phyloP scores from a whole-genome alignment of 2,113 vertebrate genomes.

The Glaucomys volans region DNA sequence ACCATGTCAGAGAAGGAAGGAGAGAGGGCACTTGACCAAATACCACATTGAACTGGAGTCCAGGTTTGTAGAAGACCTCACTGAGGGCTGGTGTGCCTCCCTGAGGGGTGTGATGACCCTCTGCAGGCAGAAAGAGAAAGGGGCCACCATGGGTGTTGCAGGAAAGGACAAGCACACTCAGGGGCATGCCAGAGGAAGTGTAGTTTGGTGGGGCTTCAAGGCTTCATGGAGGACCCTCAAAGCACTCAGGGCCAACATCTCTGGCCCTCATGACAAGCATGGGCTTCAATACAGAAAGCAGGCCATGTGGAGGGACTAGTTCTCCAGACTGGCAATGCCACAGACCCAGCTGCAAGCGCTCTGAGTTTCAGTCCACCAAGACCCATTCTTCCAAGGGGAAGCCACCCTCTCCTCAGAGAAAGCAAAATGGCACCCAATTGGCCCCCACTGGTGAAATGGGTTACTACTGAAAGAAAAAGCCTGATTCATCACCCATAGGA shows the following conservation, averaged over 20 bases:
- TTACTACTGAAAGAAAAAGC: neutral
- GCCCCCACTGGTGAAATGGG: neutral
- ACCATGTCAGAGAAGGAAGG: neutral
- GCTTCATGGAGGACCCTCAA: fast-evolving
- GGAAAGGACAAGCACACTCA: neutral
- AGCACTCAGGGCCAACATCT: neutral
- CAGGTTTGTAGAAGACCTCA: no score
- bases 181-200: neutral
- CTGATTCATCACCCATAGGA: slow-evolving; percentile 8
- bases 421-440: neutral
- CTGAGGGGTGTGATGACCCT: neutral
- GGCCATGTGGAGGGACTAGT: neutral
- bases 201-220: neutral
- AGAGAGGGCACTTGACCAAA: neutral
- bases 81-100: neutral
- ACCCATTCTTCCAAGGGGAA: neutral
- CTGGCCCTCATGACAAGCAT: neutral
- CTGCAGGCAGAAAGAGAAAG: neutral
- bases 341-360: neutral
- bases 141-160: neutral
- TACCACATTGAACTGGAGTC: neutral
- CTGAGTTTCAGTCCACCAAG: neutral
- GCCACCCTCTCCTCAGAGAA: neutral
- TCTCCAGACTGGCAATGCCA: neutral
- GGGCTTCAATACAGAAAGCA: neutral